A percentile compares a stretch with the other conserved stretches of the same genome.
phyloP scores from a whole-genome alignment of 2,113 vertebrate genomes.

The Eidolon helvum region DNA sequence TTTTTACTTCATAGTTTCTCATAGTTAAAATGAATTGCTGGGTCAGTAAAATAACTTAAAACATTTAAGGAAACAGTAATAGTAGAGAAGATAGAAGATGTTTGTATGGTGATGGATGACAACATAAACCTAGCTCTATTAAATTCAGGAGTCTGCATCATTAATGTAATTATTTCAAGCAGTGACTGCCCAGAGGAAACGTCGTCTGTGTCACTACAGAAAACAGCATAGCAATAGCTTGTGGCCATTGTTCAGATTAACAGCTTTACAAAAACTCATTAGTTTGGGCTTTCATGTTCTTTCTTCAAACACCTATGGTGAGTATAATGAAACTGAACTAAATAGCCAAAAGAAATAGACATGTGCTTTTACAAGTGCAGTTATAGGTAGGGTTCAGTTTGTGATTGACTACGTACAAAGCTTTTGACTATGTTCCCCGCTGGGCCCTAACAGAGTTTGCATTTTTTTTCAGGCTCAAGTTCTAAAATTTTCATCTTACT shows the following conservation, averaged over 20 bases:
- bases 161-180: conserved; percentile 56
- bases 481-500: not conserved
- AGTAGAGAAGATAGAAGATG: conserved; percentile 35
- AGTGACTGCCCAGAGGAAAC: conserved; percentile 44
- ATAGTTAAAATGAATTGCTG: not conserved
- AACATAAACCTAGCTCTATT: conserved; percentile 9
- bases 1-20: not conserved
- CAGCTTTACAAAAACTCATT: conserved; percentile 3
- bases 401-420: not conserved
- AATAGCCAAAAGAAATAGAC: not conserved
- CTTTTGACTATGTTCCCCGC: not conserved
- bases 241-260: conserved; percentile 5
- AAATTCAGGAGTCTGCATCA: conserved; percentile 35
- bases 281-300: conserved; percentile 4
- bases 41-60: conserved; percentile 28
- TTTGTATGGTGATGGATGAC: conserved; percentile 36
- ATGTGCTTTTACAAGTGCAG: not conserved
- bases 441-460: not conserved
- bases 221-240: not conserved
- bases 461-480: not conserved
- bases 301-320: conserved; percentile 29
- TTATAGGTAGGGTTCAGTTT: not conserved
- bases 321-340: conserved; percentile 33
- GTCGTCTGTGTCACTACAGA: not conserved
- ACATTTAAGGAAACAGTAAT: not conserved